Conservation (phyloP, 2,113 vertebrate species). For the Cololabis saira region DNA sequence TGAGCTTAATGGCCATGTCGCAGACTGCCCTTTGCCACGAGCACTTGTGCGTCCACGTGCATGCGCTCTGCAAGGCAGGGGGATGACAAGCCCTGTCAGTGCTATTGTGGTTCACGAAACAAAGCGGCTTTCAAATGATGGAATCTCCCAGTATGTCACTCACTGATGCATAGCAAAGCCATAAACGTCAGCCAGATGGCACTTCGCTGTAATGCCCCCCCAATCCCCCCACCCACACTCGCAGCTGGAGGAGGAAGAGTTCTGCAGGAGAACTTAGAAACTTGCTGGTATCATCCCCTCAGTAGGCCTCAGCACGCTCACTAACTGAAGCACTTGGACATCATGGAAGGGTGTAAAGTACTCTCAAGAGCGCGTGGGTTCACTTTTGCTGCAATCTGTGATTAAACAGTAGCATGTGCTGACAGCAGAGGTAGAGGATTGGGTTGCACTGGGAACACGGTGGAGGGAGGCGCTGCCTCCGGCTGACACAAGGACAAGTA, state of each 20-base stretch:
- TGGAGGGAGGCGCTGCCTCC: slow-evolving; percentile 24
- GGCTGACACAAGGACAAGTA: no score
- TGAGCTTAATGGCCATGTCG: slow-evolving; percentile 18
- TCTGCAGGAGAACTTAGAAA: slow-evolving; percentile 1
- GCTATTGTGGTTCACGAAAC: slow-evolving; percentile 58
- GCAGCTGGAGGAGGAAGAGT: slow-evolving; percentile 16
- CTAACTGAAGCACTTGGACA: slow-evolving; percentile 11
- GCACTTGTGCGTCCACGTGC: slow-evolving; percentile 2
- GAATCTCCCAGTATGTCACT: slow-evolving; percentile 63
- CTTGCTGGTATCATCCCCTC: slow-evolving; percentile 15
- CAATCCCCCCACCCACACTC: neutral
- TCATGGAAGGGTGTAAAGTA: slow-evolving; percentile 43
- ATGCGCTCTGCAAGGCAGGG: slow-evolving; percentile 22
- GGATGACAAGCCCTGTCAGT: slow-evolving; percentile 74
- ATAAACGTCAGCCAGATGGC: slow-evolving; percentile 68
- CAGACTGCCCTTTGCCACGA: slow-evolving; percentile 13
- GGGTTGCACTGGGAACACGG: slow-evolving; percentile 47
- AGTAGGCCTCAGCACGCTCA: slow-evolving; percentile 13
- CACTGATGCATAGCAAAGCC: slow-evolving; percentile 58
- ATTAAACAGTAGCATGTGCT: slow-evolving; percentile 76
- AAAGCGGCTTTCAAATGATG: slow-evolving; percentile 66
- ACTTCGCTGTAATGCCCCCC: slow-evolving; percentile 27
- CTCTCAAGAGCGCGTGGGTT: slow-evolving; percentile 48
- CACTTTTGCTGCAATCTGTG: slow-evolving; percentile 33
- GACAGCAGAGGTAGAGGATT: slow-evolving; percentile 63